Base-by-base conservation (phyloP, 2,888 invertebrate genomes). In the Melinaea marsaeus region DNA sequence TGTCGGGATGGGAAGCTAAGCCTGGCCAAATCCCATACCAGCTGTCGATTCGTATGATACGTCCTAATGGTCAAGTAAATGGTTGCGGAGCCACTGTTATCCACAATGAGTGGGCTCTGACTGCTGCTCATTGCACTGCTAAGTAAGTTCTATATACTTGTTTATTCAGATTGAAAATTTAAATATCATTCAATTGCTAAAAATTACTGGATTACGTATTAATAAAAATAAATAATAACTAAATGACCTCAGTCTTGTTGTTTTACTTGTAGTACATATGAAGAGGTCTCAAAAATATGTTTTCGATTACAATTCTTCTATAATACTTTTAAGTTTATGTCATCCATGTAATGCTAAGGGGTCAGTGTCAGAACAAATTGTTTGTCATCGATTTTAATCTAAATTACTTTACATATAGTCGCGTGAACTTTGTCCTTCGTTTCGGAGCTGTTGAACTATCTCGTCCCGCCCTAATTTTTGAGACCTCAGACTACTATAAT, bases 1-100 rank as follows among this genome's bases (percentile, higher is more conserved):
- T 83, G n/a, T 84, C 86, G 42, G 88, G 88, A 71, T 88, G 85
- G 86, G 84, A 85, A 58, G 84, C 87, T 0, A 46, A 55, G 2
- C 70, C 72, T 0, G 85, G 83, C 2, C 83, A 86, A 77, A 68
- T 86, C 61, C 87, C 87, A 0, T 77, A 75, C 74, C 86, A 87
- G 75, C 68, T 88, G 6, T 79, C 80, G 0, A 58, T 87, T 3
- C 81, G 87, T 0, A 83, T 85, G 82, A 79, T 86, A 37, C 73
- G 56, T 62, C 5, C 60, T 0, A 5, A 4, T 0, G 88, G 85
- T 0, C 61, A 13, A 0, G 84, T 86, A 22, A 71, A 62, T 55
- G 75, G 78, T 4, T 88, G 88, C 48, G 87, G 88, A 0, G 88
- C 72, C 3, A 74, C 79, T 66, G 72, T 88, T 69, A 79, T 68